These are phyloP conservation scores for Diglossa brunneiventris DNA, from an alignment of 2,113 vertebrate species.

Conservation along the genomic window DNA sequence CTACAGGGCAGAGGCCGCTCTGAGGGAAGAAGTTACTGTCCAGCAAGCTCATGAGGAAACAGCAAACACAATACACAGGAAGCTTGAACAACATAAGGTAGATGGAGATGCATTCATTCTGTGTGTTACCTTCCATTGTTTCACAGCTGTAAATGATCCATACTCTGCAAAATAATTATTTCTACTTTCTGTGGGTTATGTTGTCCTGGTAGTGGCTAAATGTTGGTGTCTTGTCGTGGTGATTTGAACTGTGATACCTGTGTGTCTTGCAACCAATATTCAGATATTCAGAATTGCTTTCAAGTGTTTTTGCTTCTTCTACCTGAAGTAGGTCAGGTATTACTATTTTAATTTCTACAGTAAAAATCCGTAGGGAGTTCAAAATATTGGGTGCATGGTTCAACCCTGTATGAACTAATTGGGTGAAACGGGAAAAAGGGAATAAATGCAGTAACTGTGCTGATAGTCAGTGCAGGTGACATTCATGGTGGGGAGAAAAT, in stretches of 20 bases:
- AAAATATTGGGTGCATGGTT: background rate
- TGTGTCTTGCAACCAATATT: background rate
- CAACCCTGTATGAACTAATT: background rate
- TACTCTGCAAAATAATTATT: background rate
- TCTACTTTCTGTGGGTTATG: background rate
- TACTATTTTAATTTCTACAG: background rate
- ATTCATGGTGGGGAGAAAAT: background rate
- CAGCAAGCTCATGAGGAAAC: conserved; percentile 96
- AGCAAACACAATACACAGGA: conserved; percentile 87
- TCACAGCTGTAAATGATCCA: background rate
- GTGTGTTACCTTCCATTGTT: background rate
- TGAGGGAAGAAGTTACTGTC: conserved; percentile 87
- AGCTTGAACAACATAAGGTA: conserved; percentile 93
- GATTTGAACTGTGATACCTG: background rate
- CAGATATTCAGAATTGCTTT: background rate
- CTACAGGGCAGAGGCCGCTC: conserved; percentile 86
- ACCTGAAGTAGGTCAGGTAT: background rate
- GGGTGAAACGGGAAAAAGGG: background rate
- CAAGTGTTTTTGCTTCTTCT: background rate
- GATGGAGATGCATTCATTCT: background rate
- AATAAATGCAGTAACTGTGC: background rate
- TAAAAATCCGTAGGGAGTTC: background rate
- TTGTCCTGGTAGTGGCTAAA: background rate
- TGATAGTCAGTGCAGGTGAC: background rate
- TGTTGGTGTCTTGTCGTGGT: background rate